These are phyloP conservation scores for Laspeyria flexula DNA, from an alignment of 2,888 invertebrate species.

Conservation along the genomic window DNA sequence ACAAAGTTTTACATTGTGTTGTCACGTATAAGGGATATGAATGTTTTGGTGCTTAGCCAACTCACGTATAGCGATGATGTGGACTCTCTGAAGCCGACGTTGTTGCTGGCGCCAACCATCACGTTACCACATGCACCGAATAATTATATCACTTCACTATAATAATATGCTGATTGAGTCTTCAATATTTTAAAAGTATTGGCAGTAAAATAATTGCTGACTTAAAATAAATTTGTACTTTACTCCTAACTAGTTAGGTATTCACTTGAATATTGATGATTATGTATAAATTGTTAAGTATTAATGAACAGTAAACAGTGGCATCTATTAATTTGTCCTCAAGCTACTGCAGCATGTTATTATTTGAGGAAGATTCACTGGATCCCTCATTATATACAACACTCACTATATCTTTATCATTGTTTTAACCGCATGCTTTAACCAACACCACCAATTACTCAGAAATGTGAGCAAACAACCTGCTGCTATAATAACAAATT, in stretches of 20 bases:
- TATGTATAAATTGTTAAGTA: background rate
- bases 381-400: constrained; percentile 47
- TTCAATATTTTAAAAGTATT: background rate
- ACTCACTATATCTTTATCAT: constrained; percentile 48
- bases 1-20: constrained; percentile 41
- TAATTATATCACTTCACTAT: constrained; percentile 10
- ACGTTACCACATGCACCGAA: background rate
- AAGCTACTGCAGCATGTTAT: constrained; percentile 39
- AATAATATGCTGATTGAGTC: background rate
- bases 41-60: constrained; percentile 70
- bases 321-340: constrained; percentile 28
- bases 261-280: background rate
- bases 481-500: constrained; percentile 61
- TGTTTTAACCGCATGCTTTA: constrained; percentile 62
- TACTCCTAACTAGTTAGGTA: background rate
- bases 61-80: constrained; percentile 66
- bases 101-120: constrained; percentile 20
- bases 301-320: background rate
- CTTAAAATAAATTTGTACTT: background rate
- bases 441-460: constrained; percentile 58
- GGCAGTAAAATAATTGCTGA: background rate
- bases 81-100: constrained; percentile 42
- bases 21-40: constrained; percentile 56
- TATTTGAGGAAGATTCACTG: constrained; percentile 42
- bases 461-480: constrained; percentile 71